Percentiles rank a stretch among this genome's conserved stretches.
phyloP scores from a whole-genome alignment of 1,140 invertebrate genomes.

The Atopsyche davidsoni region DNA sequence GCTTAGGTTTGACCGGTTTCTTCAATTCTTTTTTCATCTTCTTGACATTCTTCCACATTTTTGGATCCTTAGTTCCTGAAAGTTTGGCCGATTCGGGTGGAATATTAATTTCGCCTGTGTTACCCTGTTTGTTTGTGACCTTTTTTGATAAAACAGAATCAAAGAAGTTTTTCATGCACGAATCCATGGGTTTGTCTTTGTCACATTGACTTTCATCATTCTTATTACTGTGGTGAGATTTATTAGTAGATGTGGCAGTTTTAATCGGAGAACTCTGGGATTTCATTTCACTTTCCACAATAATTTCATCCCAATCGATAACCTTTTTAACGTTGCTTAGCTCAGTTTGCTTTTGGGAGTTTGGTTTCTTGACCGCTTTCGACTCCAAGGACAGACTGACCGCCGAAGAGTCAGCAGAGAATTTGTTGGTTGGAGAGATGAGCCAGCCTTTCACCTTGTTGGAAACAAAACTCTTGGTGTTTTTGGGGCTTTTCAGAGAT shows the following conservation, averaged over 20 bases:
- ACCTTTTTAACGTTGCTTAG: neutral
- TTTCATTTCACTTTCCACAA: no score
- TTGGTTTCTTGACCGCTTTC: neutral
- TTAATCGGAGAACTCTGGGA: neutral
- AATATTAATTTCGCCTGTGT: neutral
- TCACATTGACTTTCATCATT: neutral
- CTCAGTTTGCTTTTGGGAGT: neutral
- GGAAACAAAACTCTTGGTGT: neutral
- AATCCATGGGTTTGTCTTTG: neutral
- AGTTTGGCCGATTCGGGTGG: neutral
- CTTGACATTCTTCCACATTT: conserved; percentile 12
- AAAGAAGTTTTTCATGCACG: neutral
- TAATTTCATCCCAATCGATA: no score
- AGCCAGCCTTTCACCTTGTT: conserved; percentile 17
- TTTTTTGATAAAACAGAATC: conserved; percentile 1
- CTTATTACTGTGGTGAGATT: neutral
- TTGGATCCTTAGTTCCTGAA: conserved; percentile 2
- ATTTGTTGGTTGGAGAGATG: neutral
- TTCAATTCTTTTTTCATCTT: conserved; percentile 13
- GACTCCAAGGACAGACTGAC: neutral
- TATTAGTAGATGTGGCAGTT: neutral
- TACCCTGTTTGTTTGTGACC: neutral
- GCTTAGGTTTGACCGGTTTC: conserved; percentile 5
- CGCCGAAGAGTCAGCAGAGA: neutral
- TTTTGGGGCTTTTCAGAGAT: neutral